Percentiles rank a stretch among this genome's conserved stretches.
These are phyloP conservation scores for Lutraria lutraria DNA, from an alignment of 2,888 invertebrate species.

Conservation along the genomic window DNA sequence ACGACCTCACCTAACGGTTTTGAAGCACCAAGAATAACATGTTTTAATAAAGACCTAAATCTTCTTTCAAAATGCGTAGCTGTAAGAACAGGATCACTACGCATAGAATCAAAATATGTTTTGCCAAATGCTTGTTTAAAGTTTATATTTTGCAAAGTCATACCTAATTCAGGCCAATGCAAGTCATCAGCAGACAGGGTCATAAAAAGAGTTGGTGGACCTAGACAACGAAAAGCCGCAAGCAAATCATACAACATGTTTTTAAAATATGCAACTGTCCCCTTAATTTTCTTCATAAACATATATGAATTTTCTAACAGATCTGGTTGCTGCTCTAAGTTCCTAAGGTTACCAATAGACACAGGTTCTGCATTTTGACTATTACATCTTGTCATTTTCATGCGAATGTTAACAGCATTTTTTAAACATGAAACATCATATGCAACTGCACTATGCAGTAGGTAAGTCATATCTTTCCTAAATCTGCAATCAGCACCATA, in stretches of 20 bases:
- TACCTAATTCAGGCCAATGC: slow-evolving; percentile 65
- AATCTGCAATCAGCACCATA: slow-evolving; percentile 40
- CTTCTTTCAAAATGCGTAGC: slow-evolving; percentile 63
- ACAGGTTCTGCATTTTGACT: slow-evolving; percentile 16
- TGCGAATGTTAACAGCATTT: slow-evolving; percentile 44
- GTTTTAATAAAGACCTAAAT: slow-evolving; percentile 49
- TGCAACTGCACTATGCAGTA: slow-evolving; percentile 52
- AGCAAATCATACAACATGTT: slow-evolving; percentile 52
- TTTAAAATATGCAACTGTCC: slow-evolving; percentile 40
- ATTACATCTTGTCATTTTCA: slow-evolving; percentile 42
- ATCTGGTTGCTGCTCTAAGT: neutral
- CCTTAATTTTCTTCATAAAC: slow-evolving; percentile 57
- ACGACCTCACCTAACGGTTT: slow-evolving; percentile 48
- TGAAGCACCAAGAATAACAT: slow-evolving; percentile 26
- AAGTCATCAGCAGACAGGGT: slow-evolving; percentile 69
- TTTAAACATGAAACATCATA: slow-evolving; percentile 47
- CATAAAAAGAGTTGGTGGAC: slow-evolving; percentile 62
- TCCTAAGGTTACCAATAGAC: neutral
- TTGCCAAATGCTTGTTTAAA: slow-evolving; percentile 37
- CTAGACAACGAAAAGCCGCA: slow-evolving; percentile 45
- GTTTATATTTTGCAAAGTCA: slow-evolving; percentile 47
- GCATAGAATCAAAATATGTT: slow-evolving; percentile 37
- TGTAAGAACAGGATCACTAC: slow-evolving; percentile 49
- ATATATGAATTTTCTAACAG: slow-evolving; percentile 49
- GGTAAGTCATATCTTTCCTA: slow-evolving; percentile 54